Percentiles rank a stretch among this genome's conserved stretches.
These are phyloP conservation scores for Panthera tigris DNA, from an alignment of 2,113 vertebrate species.

Conservation along the genomic window DNA sequence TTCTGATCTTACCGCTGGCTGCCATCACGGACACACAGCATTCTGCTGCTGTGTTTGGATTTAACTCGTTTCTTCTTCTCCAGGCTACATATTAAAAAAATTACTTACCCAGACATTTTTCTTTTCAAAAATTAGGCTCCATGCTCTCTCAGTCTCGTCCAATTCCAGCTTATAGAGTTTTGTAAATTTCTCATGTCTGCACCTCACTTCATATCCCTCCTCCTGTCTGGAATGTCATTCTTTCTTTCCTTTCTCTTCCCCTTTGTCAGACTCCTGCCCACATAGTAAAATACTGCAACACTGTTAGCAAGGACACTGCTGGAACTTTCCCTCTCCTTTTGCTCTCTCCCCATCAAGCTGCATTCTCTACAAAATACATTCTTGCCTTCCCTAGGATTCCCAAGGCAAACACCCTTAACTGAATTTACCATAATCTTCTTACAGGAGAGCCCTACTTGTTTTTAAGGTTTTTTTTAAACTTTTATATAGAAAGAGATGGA, in stretches of 20 bases:
- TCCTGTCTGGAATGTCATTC: background rate
- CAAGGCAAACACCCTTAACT: background rate
- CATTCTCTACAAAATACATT: too few species aligned
- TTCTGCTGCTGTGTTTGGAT: background rate
- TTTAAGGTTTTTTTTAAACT: background rate
- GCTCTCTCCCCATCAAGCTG: background rate
- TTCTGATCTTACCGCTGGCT: background rate
- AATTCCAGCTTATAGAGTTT: background rate
- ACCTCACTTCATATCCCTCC: background rate
- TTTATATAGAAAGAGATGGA: background rate
- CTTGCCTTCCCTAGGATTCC: background rate
- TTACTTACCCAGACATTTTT: background rate
- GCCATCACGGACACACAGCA: too few species aligned
- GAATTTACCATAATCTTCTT: background rate
- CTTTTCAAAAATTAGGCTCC: background rate
- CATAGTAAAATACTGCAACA: background rate
- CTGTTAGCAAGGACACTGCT: background rate
- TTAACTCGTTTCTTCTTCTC: background rate
- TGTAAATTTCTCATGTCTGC: background rate
- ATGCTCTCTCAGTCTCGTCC: background rate
- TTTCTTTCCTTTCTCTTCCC: background rate
- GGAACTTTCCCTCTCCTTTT: background rate
- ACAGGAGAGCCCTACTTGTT: background rate
- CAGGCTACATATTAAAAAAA: background rate
- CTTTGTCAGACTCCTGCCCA: background rate